Evolutionary conservation across 1,140 invertebrate species (phyloP), one percentile per base, ranked within the genome.

Genomic region (Drosophila bifasciata): DNA sequence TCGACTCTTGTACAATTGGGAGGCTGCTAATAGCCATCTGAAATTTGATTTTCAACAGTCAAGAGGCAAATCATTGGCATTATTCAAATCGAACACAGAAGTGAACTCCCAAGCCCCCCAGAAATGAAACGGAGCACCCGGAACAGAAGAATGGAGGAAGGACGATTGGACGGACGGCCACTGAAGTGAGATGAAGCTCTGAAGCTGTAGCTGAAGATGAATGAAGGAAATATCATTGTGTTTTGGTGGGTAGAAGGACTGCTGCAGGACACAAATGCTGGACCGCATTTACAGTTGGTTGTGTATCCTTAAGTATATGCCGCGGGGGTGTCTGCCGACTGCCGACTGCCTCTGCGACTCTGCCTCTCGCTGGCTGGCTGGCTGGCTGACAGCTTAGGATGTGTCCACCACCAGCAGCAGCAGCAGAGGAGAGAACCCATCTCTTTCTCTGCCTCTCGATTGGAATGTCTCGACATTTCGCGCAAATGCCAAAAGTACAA

Each of bases 401-500:
- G 63, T 68, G 63, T 64, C 68, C 32, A 28, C 28, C 3, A 28
- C 23, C 43, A 28, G 19, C 28, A 32, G 28, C 9, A 11, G 9
- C 2, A 36, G 63, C 45, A 15, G 4, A 40, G 9, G 36, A 28
- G 36, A 36, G n/a, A n/a, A n/a, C n/a, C n/a, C 43, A 17, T 5
- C 25, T n/a, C 15, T 25, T 21, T 25, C 21, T 17, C 44, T 48
- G 17, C 11, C 58, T 43, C 69, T 64, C 70, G 57, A 49, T 74
- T 74, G 70, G 70, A 74, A 74, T 74, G 70, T 74, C 70, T 56
- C 67, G 60, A 51, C 59, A 57, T 78, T 68, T 69, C 70, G 79
- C 66, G 75, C 80, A 79, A 78, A 78, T 81, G 79, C 68, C 79
- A 74, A 85, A 84, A 74, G 76, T 84, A 64, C 76, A 84, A 85